Base-by-base conservation (phyloP, 2,797 vertebrate genomes). In the Chelonia mydas region DNA sequence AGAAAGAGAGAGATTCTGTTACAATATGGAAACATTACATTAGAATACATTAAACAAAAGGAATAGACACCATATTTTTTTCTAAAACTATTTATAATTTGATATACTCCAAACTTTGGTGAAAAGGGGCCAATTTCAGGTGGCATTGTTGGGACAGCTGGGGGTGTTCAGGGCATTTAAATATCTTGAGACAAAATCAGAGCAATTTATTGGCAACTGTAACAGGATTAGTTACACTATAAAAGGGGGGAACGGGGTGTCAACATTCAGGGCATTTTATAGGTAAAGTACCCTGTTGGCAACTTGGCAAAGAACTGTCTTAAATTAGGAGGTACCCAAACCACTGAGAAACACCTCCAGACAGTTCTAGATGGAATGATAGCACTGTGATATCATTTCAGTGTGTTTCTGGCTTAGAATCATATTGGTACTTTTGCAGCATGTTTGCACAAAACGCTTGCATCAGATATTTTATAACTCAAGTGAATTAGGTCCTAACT, bases 1-100 rank as follows among this genome's bases (percentile, higher is more conserved):
- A 77, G 68, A 72, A 72, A 23, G 16, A 33, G 79, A 84, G 49
- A 93, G 94, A 74, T n/a, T 87, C 72, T 88, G 77, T 68, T 91
- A 47, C 92, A 91, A 83, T 54, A 51, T 2, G 3, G 23, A 11
- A 78, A 50, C n/a, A 59, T 37, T 61, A 49, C 47, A 83, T 83
- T 45, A 50, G 54, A 51, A 12, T 9, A 45, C 45, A 49, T 77
- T 28, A 86, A 90, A 50, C 27, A 47, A 0, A 78, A 57, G 27
- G 88, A 54, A 59, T 3, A 19, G 37, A 11, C 23, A 9, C 4
- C 41, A 1, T 68, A 68, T 5, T 7, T 11, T 90, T 88, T 81
- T 31, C 61, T 83, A 93, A 76, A 79, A 33, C 28, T 49, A 77
- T 25, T 85, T 13, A 3, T 89, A 0, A 53, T 74, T 79, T 49